Conservation (phyloP, 2,113 vertebrate genomes). For the Pelvicachromis taeniatus region DNA sequence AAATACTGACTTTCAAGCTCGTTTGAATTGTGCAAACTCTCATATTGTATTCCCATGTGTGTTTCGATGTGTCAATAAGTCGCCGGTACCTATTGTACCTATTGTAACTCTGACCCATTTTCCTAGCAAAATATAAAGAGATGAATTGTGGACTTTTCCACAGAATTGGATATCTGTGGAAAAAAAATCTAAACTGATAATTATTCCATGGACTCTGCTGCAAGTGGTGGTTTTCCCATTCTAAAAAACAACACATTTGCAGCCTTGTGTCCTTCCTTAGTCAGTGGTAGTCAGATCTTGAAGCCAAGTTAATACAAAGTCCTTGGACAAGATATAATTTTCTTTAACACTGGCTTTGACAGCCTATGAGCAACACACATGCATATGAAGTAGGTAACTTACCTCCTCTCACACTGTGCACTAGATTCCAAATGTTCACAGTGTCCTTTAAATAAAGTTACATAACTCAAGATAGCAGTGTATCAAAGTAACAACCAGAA, state of each 20-base stretch:
- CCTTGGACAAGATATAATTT: neutral
- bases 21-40: neutral
- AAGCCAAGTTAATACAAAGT: neutral
- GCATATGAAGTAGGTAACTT: neutral
- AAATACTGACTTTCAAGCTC: neutral
- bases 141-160: neutral
- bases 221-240: neutral
- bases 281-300: neutral
- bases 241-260: neutral
- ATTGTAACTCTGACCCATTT: neutral
- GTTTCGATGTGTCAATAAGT: neutral
- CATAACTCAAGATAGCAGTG: neutral
- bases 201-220: neutral
- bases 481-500: neutral
- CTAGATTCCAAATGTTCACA: neutral
- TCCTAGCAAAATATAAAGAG: neutral
- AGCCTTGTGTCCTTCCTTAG: neutral
- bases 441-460: neutral
- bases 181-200: rapidly evolving
- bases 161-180: neutral
- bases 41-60: neutral
- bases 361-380: neutral
- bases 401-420: neutral
- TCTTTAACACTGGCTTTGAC: neutral
- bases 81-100: neutral